Base-by-base conservation (phyloP, 2,888 invertebrate species). In the Catocala nupta region DNA sequence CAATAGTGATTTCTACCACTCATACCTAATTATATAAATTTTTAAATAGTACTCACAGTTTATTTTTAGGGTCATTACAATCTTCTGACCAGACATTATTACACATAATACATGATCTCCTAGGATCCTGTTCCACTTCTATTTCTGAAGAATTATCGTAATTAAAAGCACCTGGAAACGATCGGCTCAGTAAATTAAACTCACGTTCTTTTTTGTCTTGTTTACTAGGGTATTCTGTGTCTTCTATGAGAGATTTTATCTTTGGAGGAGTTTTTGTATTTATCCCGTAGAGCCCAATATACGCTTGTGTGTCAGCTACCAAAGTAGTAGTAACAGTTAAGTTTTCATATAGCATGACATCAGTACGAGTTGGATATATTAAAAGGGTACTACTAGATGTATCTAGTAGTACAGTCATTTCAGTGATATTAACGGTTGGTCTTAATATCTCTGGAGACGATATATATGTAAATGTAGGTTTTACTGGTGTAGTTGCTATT, bases 71-170 rank as follows among this genome's bases (percentile, higher is more conserved):
- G 43, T 84, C 76, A 71, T 72, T 78, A 65, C 92, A 92, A 53
- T 86, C 81, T 63, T 84, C 84, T 13, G 67, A 53, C 1, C 59
- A 68, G 6, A 90, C 76, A 75, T 91, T 92, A 70, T 90, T 80
- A 71, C 92, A 92, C 64, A 71, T 64, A 65, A 92, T 86, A 68
- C 92, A 92, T 2, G 90, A 87, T 56, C 82, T 78, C 44, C 69
- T 81, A 12, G 68, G 57, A 51, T 75, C 68, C 53, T 55, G 53
- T 0, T 42, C n/a, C 9, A 34, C 48, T 39, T 66, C 60, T 34
- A 49, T n/a, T 12, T 63, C 68, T 13, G 71, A 59, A 12, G 50
- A 16, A 59, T 68, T 74, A 16, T 12, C 47, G 11, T 25, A 7
- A 51, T 36, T 34, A 43, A 25, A 6, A 34, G 48, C 39, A 25